Evolutionary conservation across 2,888 invertebrate genomes (phyloP).

Genomic region (Rhamnusium bicolor): DNA sequence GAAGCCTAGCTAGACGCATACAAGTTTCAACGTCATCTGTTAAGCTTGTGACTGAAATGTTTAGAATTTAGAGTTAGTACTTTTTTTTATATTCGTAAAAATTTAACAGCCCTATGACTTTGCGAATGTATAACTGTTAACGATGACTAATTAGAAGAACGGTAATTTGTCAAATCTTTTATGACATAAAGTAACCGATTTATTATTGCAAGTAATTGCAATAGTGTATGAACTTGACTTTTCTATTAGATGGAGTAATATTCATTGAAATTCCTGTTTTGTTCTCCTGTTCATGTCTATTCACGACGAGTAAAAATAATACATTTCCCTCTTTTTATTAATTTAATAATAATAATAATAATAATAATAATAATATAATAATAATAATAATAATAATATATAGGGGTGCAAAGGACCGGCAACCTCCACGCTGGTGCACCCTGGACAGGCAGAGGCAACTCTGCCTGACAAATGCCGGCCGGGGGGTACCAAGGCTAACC

Average conservation of each 20-base stretch:
- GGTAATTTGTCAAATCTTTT: neutral
- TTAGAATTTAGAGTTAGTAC: too few relatives aligned
- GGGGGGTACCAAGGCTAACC: too few relatives aligned
- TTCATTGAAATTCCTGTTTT: neutral
- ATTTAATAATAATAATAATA: neutral
- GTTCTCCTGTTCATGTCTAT: neutral
- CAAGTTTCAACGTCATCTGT: too few relatives aligned
- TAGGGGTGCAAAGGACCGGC: too few relatives aligned
- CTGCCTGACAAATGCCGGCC: too few relatives aligned
- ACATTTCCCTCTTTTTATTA: too few relatives aligned
- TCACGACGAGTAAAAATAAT: neutral
- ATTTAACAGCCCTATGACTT: neutral
- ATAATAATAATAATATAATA: too few relatives aligned
- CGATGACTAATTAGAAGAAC: neutral
- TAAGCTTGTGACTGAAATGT: too few relatives aligned
- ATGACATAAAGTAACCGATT: neutral
- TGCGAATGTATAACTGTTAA: neutral
- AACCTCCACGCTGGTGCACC: too few relatives aligned
- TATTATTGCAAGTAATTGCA: neutral
- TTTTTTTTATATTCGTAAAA: neutral
- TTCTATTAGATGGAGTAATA: neutral
- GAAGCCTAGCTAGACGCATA: too few relatives aligned
- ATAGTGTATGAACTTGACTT: neutral
- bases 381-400: too few relatives aligned
- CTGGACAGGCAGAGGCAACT: too few relatives aligned